A percentile compares a stretch with the other conserved stretches of the same genome.
These are phyloP conservation scores for Panulirus ornatus DNA, from an alignment of 1,140 invertebrate genomes.

Conservation along the genomic window DNA sequence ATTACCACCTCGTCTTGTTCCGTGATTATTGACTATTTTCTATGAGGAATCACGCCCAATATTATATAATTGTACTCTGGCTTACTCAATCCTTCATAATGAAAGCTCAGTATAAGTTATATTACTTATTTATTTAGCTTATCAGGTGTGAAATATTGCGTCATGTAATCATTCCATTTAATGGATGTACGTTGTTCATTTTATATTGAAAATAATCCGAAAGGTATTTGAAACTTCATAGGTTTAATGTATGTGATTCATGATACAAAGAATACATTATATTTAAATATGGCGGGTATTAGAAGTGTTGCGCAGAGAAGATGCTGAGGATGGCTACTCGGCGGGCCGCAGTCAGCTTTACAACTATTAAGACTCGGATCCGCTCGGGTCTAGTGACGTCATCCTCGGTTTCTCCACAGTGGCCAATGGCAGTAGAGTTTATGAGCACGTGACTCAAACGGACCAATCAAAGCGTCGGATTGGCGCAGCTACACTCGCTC, in stretches of 20 bases:
- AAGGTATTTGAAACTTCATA: neutral
- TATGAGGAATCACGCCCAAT: too few relatives aligned
- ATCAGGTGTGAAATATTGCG: neutral
- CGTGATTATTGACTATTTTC: neutral
- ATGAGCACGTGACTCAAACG: conserved; percentile 32
- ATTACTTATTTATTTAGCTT: neutral
- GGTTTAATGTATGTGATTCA: neutral
- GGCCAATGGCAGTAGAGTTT: conserved; percentile 14
- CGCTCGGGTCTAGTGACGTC: conserved; percentile 54
- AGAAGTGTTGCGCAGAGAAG: conserved; percentile 65
- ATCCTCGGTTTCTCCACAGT: conserved; percentile 24
- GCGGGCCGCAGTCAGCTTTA: conserved; percentile 64
- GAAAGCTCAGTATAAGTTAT: neutral
- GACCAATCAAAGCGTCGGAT: conserved; percentile 31
- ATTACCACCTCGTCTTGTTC: neutral
- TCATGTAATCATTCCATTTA: neutral
- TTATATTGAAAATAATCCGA: neutral
- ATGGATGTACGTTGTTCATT: neutral
- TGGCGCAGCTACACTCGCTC: conserved; percentile 39
- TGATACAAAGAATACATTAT: neutral
- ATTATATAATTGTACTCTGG: too few relatives aligned
- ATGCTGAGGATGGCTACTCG: conserved; percentile 43
- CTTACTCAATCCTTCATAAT: neutral
- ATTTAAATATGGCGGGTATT: conserved; percentile 64
- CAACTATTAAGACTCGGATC: conserved; percentile 60